A percentile compares a stretch with the other conserved stretches of the same genome.
Evolutionary conservation across 2,113 vertebrate species (phyloP).

Genomic region (human): DNA sequence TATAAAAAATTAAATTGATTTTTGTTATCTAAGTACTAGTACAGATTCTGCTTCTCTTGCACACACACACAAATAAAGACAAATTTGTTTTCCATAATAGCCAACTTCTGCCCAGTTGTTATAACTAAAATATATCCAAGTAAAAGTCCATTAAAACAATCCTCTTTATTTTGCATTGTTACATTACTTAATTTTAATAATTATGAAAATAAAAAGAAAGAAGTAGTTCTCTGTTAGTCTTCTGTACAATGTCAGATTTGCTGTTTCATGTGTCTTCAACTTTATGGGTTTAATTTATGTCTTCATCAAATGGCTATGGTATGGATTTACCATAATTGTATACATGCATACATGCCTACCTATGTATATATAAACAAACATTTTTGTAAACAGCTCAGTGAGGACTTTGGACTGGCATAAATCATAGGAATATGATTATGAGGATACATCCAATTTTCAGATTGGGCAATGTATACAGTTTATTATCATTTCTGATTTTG

Average conservation of each 20-base stretch:
- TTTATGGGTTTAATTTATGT: neutral
- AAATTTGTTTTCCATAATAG: neutral
- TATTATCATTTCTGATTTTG: neutral
- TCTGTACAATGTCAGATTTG: neutral
- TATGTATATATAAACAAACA: neutral
- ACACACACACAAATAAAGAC: neutral
- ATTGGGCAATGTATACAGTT: neutral
- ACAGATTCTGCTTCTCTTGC: neutral
- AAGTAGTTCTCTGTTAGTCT: neutral
- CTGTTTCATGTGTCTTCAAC: neutral
- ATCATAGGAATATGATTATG: neutral
- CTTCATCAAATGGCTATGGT: neutral
- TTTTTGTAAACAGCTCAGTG: neutral
- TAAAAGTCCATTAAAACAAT: neutral
- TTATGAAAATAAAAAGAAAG: neutral
- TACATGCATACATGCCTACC: neutral
- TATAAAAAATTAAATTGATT: neutral
- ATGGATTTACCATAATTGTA: neutral
- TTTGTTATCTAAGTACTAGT: neutral
- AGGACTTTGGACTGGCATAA: neutral
- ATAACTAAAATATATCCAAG: neutral
- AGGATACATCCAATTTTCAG: neutral
- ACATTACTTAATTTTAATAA: neutral
- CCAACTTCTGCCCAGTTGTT: neutral
- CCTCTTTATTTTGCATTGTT: neutral